These are phyloP conservation scores for Eupithecia pulchellata DNA, from an alignment of 2,888 invertebrate genomes.

Conservation along the genomic window DNA sequence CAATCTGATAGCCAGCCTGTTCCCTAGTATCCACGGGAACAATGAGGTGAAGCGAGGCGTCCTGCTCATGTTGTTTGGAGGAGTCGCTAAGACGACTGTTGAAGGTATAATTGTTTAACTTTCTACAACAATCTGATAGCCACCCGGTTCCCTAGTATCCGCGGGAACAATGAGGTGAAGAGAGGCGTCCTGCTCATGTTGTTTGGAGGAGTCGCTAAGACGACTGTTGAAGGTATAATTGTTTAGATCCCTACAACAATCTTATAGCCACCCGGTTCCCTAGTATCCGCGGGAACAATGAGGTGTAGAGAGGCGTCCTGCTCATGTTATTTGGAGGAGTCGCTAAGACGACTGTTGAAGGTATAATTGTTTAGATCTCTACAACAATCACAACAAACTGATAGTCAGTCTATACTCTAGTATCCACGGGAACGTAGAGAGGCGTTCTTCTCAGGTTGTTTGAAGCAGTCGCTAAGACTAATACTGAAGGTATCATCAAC, in stretches of 20 bases:
- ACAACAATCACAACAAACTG: slow-evolving; percentile 95
- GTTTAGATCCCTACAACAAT: slow-evolving; percentile 90
- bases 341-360: slow-evolving; percentile 95
- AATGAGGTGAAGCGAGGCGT: slow-evolving; percentile 98
- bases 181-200: slow-evolving; percentile 96
- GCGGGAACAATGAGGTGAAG: slow-evolving; percentile 95
- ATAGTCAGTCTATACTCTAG: slow-evolving; percentile 97
- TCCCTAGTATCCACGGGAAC: slow-evolving; percentile 98
- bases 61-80: slow-evolving; percentile 97
- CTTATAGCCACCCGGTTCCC: slow-evolving; percentile 97
- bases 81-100: slow-evolving; percentile 96
- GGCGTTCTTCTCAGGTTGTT: slow-evolving; percentile 97
- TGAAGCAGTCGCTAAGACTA: slow-evolving; percentile 98
- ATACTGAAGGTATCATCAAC: slow-evolving; percentile 93
- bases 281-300: slow-evolving; percentile 97
- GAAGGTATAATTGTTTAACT: slow-evolving; percentile 86
- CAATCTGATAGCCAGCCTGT: slow-evolving; percentile 95
- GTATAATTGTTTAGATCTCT: slow-evolving; percentile 83
- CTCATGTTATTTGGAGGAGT: slow-evolving; percentile 99
- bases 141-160: slow-evolving; percentile 97
- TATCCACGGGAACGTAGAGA: slow-evolving; percentile 96
- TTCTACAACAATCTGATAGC: slow-evolving; percentile 95
- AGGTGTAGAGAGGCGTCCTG: slow-evolving; percentile 91
- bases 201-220: slow-evolving; percentile 98
- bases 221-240: slow-evolving; percentile 91